phyloP scores from a whole-genome alignment of 1,140 invertebrate species.

The Pissodes strobi region DNA sequence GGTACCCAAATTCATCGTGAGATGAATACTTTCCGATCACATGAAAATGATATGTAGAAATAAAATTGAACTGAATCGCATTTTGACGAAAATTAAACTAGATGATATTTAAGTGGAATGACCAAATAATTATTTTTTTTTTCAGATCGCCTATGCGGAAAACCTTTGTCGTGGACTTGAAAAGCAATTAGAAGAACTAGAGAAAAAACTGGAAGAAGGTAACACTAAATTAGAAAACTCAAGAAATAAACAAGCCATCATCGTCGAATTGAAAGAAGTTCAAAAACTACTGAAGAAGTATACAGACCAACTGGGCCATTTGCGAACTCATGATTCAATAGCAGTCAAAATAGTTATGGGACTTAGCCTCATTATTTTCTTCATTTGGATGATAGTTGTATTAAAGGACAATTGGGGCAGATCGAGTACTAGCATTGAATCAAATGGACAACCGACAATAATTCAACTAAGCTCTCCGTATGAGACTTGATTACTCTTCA shows the following conservation, averaged over 20 bases:
- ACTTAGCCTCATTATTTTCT: slow-evolving; percentile 3
- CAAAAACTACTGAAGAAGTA: slow-evolving; percentile 29
- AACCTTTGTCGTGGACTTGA: neutral
- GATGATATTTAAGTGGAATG: no score
- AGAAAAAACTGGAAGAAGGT: slow-evolving; percentile 11
- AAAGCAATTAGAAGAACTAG: neutral
- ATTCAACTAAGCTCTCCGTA: no score
- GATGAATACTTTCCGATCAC: no score
- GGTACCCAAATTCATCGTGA: no score
- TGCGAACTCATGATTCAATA: slow-evolving; percentile 30
- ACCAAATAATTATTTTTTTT: no score
- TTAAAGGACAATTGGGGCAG: slow-evolving; percentile 1
- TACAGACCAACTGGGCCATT: slow-evolving; percentile 32
- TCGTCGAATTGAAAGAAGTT: slow-evolving; percentile 27
- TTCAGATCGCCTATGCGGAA: slow-evolving; percentile 12
- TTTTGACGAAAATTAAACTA: no score
- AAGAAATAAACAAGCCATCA: slow-evolving; percentile 4
- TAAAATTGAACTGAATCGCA: no score
- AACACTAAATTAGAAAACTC: neutral
- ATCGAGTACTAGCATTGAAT: no score
- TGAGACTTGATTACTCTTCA: no score
- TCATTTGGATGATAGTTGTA: slow-evolving; percentile 12
- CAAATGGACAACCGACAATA: no score
- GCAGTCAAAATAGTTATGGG: neutral
- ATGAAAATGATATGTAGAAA: no score